These are phyloP conservation scores for Habrosyne pyritoides DNA, from an alignment of 2,888 invertebrate species.

Conservation along the genomic window DNA sequence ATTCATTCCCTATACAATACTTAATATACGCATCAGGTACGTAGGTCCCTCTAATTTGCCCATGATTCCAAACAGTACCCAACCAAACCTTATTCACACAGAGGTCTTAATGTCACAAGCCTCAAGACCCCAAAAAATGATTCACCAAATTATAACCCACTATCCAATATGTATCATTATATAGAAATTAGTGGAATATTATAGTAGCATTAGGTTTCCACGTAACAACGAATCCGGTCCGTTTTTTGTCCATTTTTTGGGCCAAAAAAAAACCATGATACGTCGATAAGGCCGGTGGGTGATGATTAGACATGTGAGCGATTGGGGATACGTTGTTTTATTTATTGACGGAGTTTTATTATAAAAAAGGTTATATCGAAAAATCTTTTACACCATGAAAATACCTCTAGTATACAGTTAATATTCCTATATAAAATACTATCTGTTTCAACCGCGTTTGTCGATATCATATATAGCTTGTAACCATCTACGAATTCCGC, in stretches of 20 bases:
- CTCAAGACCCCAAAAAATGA: conserved; percentile 5
- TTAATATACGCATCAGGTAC: too few relatives aligned
- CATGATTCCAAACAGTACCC: neutral
- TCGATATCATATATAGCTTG: too few relatives aligned
- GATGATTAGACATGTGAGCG: conserved; percentile 43
- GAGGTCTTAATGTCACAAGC: neutral
- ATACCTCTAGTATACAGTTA: too few relatives aligned
- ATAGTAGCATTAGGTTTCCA: conserved; percentile 58
- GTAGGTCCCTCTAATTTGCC: too few relatives aligned
- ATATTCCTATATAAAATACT: too few relatives aligned
- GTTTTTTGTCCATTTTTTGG: conserved; percentile 40
- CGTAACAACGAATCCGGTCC: conserved; percentile 38
- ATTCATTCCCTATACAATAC: too few relatives aligned
- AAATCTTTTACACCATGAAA: too few relatives aligned
- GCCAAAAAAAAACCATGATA: conserved; percentile 37
- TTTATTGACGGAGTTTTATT: neutral
- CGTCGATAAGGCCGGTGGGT: conserved; percentile 39
- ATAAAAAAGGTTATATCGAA: neutral
- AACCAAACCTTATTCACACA: neutral
- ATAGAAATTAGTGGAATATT: conserved; percentile 64
- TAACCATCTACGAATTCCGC: too few relatives aligned
- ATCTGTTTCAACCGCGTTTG: too few relatives aligned
- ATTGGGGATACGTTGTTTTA: conserved; percentile 15
- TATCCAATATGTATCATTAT: conserved; percentile 56
- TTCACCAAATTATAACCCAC: conserved; percentile 23